Percentiles rank a stretch among this genome's conserved stretches.
phyloP scores from a whole-genome alignment of 1,140 invertebrate genomes.

The Drosophila littoralis region DNA sequence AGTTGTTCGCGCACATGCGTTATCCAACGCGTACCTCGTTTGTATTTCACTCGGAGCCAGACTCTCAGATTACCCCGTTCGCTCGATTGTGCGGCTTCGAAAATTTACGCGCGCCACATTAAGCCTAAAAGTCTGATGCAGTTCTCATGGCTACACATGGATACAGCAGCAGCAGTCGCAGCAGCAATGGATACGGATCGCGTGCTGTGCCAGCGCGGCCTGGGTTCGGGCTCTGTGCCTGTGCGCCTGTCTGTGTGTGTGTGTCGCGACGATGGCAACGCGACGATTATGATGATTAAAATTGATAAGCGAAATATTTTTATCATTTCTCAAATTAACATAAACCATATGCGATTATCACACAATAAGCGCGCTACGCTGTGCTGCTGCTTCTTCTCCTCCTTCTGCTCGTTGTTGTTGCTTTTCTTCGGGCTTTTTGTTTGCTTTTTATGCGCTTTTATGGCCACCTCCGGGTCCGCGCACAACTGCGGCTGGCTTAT shows the following conservation, averaged over 20 bases:
- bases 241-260: constrained; percentile 12
- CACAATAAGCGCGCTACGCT: constrained; percentile 61
- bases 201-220: constrained; percentile 56
- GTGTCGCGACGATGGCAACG: constrained; percentile 62
- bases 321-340: constrained; percentile 81
- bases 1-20: constrained; percentile 61
- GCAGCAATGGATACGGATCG: constrained; percentile 51
- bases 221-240: constrained; percentile 2
- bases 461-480: constrained; percentile 41
- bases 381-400: constrained; percentile 26
- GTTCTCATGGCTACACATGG: constrained; percentile 5
- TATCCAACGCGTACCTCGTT: constrained; percentile 76
- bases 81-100: constrained; percentile 32
- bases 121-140: constrained; percentile 42
- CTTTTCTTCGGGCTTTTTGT: constrained; percentile 53
- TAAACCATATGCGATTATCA: constrained; percentile 81
- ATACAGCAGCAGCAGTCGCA: constrained; percentile 15
- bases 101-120: constrained; percentile 71
- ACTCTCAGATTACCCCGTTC: constrained; percentile 63
- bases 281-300: constrained; percentile 80
- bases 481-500: constrained; percentile 30
- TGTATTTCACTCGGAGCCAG: constrained; percentile 71
- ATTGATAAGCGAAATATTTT: constrained; percentile 82
- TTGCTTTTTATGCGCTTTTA: constrained; percentile 77
- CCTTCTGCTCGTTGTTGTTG: not conserved